Percentiles rank a stretch among this genome's conserved stretches.
Evolutionary conservation across 2,888 invertebrate genomes (phyloP).

Genomic region (Liopterus haemorrhoidalis): DNA sequence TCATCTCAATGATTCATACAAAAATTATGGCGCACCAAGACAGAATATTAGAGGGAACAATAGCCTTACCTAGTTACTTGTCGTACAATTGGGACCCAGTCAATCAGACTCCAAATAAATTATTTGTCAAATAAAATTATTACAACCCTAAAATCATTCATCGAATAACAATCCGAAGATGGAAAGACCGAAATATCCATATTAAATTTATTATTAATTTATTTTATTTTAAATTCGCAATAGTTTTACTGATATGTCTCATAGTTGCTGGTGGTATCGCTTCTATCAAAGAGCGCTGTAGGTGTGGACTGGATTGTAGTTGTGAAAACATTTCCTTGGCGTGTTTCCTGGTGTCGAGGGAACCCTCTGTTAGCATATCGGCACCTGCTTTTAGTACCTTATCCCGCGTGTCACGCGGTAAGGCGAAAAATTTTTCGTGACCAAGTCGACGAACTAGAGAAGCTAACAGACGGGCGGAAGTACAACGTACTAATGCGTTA

Average conservation of each 20-base stretch:
- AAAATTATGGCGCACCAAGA: no score
- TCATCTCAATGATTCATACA: no score
- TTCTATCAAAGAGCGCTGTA: constrained; percentile 70
- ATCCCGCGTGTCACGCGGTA: constrained; percentile 72
- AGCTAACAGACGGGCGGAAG: constrained; percentile 72
- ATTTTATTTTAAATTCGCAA: constrained; percentile 53
- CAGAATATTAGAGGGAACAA: no score
- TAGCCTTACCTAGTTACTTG: no score
- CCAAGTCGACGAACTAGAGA: constrained; percentile 69
- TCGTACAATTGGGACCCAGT: no score
- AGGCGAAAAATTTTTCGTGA: constrained; percentile 62
- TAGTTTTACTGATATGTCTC: constrained; percentile 76
- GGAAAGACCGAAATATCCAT: no score
- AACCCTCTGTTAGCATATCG: constrained; percentile 78
- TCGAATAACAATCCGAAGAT: no score
- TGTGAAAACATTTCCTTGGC: constrained; percentile 72
- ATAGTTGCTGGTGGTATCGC: constrained; percentile 73
- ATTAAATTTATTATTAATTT: no score
- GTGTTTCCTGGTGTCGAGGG: constrained; percentile 75
- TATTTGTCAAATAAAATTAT: no score
- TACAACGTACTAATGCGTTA: constrained; percentile 79
- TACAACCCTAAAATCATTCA: no score
- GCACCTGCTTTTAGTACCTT: constrained; percentile 74
- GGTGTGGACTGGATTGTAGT: constrained; percentile 67
- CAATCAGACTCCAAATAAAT: no score